Evolutionary conservation across 2,113 vertebrate genomes (phyloP).

Genomic region (Pelusios castaneus): DNA sequence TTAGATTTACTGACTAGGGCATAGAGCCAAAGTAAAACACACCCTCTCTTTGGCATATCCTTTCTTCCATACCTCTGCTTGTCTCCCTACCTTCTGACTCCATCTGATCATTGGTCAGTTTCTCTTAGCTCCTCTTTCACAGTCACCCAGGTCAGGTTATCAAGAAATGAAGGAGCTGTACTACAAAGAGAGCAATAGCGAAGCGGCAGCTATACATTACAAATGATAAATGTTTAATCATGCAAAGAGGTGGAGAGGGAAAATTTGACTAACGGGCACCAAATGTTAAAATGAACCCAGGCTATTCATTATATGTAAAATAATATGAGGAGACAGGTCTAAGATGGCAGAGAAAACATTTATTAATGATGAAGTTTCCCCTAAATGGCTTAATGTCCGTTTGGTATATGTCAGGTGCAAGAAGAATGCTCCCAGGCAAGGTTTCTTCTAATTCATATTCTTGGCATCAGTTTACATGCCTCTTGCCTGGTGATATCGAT

Average conservation of each 20-base stretch:
- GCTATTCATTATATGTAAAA: constrained; percentile 29
- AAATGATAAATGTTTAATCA: constrained; percentile 16
- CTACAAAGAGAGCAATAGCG: not conserved
- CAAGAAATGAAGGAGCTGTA: not conserved
- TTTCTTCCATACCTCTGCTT: not conserved
- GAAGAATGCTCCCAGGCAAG: constrained; percentile 1
- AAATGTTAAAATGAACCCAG: constrained; percentile 33
- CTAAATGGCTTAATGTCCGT: constrained; percentile 19
- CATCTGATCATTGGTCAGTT: not conserved
- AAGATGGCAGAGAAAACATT: constrained; percentile 46
- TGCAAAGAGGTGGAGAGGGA: not conserved
- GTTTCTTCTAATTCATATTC: not conserved
- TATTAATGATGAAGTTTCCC: constrained; percentile 47
- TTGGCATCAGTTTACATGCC: not conserved
- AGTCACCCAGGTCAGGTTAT: not conserved
- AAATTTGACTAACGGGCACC: constrained; percentile 1
- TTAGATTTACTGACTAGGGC: constrained; percentile 34
- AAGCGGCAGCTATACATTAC: not conserved
- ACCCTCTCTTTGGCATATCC: not conserved
- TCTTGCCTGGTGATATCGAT: not conserved
- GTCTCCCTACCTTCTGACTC: not conserved
- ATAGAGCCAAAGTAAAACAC: not conserved
- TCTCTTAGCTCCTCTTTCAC: not conserved
- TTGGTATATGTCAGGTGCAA: constrained; percentile 16
- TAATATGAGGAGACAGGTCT: constrained; percentile 43